These are phyloP conservation scores for Clistopyga incitator DNA, from an alignment of 2,888 invertebrate species.

Conservation along the genomic window DNA sequence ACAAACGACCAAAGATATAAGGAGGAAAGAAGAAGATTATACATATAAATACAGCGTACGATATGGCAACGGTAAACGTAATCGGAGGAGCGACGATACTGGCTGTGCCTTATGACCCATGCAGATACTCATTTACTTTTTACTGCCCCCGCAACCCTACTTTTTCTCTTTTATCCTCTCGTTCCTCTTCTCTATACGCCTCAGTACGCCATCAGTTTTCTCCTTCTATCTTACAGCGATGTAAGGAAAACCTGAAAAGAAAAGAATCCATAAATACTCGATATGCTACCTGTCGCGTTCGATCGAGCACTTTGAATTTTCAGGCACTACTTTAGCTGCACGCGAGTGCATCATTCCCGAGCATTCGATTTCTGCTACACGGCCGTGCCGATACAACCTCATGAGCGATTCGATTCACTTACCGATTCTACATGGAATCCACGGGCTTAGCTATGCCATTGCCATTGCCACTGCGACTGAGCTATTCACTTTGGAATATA, in stretches of 20 bases:
- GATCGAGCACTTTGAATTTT: conserved; percentile 43
- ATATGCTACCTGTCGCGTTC: conserved; percentile 23
- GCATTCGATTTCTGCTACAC: conserved; percentile 36
- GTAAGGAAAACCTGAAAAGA: conserved; percentile 51
- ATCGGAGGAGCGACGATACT: conserved; percentile 61
- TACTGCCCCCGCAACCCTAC: conserved; percentile 45
- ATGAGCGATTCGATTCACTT: conserved; percentile 7
- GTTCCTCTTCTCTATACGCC: neutral
- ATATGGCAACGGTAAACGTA: conserved; percentile 45
- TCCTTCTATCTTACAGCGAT: conserved; percentile 31
- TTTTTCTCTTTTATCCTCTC: conserved; percentile 21
- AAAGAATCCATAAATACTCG: conserved; percentile 41
- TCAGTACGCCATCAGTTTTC: conserved; percentile 14
- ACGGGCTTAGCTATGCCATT: neutral
- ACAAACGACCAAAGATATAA: conserved; percentile 32
- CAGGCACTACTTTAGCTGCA: conserved; percentile 22
- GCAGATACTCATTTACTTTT: conserved; percentile 60
- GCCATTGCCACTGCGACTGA: neutral
- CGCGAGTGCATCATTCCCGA: conserved; percentile 53
- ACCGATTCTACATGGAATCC: conserved; percentile 13
- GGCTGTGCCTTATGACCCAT: conserved; percentile 57
- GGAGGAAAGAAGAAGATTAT: conserved; percentile 12
- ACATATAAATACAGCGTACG: neutral
- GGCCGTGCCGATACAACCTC: neutral
- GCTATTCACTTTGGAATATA: conserved; percentile 7